Percentiles rank a stretch among this genome's conserved stretches.
These are phyloP conservation scores for Athalia rosae DNA, from an alignment of 2,888 invertebrate species.

Conservation along the genomic window DNA sequence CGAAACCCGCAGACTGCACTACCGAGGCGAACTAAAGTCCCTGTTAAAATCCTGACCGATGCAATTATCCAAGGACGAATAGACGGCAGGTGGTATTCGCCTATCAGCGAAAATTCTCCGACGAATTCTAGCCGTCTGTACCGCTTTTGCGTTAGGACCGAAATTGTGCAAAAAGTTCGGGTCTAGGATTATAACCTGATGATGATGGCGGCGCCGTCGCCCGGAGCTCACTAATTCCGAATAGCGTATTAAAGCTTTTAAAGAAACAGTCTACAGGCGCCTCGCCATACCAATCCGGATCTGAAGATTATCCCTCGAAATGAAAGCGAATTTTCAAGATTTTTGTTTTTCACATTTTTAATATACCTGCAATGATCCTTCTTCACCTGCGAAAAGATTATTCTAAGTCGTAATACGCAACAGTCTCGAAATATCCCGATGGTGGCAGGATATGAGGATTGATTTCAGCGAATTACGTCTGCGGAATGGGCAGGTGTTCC, in stretches of 20 bases:
- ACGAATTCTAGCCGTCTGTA: not conserved
- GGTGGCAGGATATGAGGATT: too few relatives aligned
- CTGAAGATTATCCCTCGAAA: too few relatives aligned
- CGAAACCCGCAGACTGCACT: conserved; percentile 27
- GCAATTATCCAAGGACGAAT: conserved; percentile 69
- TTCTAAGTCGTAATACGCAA: too few relatives aligned
- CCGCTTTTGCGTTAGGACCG: not conserved
- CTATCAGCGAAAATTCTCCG: conserved; percentile 63
- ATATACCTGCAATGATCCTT: too few relatives aligned
- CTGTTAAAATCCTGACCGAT: conserved; percentile 53
- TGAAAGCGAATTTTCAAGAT: not conserved
- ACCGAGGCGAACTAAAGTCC: conserved; percentile 14
- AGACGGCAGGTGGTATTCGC: conserved; percentile 65
- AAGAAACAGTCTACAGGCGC: conserved; percentile 6
- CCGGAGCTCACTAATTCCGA: conserved; percentile 27
- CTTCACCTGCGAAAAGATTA: too few relatives aligned
- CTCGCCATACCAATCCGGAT: not conserved
- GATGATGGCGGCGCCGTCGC: conserved; percentile 54
- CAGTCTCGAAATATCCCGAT: too few relatives aligned
- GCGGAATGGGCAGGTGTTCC: too few relatives aligned
- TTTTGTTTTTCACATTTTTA: too few relatives aligned
- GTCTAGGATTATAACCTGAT: conserved; percentile 61
- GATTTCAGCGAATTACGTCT: too few relatives aligned
- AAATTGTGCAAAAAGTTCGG: conserved; percentile 64
- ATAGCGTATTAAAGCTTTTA: not conserved